Evolutionary conservation across 2,797 vertebrate species (phyloP).

Genomic region (Phalloptychus januarius): DNA sequence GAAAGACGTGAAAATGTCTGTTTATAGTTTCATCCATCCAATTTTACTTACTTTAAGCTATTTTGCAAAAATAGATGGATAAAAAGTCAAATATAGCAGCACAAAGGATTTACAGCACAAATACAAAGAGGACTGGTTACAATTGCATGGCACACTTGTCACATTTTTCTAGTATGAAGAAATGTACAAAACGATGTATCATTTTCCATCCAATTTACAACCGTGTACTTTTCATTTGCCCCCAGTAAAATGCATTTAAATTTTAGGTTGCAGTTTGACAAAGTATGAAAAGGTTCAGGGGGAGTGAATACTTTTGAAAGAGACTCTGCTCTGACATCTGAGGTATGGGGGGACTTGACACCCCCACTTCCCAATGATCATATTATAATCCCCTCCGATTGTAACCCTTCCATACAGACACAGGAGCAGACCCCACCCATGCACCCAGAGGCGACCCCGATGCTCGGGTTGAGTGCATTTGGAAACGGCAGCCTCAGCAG

Average conservation of each 20-base stretch:
- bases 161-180: neutral
- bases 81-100: neutral
- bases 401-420: conserved; percentile 4
- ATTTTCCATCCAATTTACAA: neutral
- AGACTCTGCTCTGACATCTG: neutral
- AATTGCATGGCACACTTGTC: neutral
- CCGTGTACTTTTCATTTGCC: neutral
- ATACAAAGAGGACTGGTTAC: neutral
- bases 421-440: conserved; percentile 64
- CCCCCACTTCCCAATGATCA: neutral
- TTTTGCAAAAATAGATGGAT: neutral
- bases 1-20: neutral
- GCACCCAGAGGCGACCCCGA: conserved; percentile 64
- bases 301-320: neutral
- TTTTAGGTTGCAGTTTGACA: neutral
- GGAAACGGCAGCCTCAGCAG: conserved; percentile 74
- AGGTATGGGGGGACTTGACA: neutral
- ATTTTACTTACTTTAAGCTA: neutral
- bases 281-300: neutral
- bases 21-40: neutral
- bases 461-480: conserved; percentile 48
- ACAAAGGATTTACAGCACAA: neutral
- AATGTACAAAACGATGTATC: neutral
- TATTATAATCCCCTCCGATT: neutral
- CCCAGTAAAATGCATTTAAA: neutral